Conservation (phyloP, 92 coral and sea anemone genomes). For the Epizoanthus illoricatus region DNA sequence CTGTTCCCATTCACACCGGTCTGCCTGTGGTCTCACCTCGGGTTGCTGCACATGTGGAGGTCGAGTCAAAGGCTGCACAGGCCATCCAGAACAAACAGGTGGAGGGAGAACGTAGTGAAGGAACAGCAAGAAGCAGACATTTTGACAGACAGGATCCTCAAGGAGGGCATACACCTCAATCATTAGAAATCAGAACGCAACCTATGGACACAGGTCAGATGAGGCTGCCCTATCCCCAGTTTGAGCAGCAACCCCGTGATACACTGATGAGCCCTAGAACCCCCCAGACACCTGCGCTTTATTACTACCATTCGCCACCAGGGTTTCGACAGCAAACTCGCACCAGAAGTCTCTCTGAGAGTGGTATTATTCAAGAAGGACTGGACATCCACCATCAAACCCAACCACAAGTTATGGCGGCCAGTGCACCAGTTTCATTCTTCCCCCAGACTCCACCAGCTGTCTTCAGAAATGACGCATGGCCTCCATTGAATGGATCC, state of each 20-base stretch:
- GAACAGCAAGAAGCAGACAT: neutral
- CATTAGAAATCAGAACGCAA: conserved; percentile 13
- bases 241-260: conserved; percentile 11
- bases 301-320: conserved; percentile 27
- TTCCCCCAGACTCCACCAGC: conserved; percentile 30
- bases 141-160: neutral
- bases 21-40: conserved; percentile 12
- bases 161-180: conserved; percentile 6
- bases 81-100: neutral
- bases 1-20: neutral
- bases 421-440: conserved; percentile 30
- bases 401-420: conserved; percentile 20
- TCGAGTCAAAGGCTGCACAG: neutral
- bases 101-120: neutral
- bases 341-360: conserved; percentile 28
- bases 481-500: conserved; percentile 19
- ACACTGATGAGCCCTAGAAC: conserved; percentile 34
- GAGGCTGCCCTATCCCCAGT: conserved; percentile 26
- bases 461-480: conserved; percentile 10
- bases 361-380: neutral
- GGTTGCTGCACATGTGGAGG: neutral
- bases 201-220: neutral
- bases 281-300: conserved; percentile 28
- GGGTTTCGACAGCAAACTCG: conserved; percentile 2
- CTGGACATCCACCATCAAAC: neutral